These are phyloP conservation scores for Drosophila bipectinata DNA, from an alignment of 1,140 invertebrate species.

Conservation along the genomic window DNA sequence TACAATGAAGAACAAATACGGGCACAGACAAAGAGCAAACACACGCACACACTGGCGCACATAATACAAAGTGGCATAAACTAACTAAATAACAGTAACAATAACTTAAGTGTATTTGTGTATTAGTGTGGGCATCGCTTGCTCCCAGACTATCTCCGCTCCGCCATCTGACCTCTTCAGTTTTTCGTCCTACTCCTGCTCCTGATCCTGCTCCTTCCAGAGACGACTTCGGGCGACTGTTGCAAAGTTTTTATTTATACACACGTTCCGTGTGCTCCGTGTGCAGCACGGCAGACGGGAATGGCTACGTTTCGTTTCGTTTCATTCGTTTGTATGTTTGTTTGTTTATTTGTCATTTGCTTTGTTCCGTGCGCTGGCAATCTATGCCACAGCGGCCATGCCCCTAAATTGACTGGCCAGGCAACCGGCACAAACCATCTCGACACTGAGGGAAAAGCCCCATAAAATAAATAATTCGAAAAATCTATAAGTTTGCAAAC, in stretches of 20 bases:
- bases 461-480: neutral
- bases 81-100: constrained; percentile 83
- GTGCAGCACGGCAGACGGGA: constrained; percentile 39
- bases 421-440: constrained; percentile 32
- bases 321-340: constrained; percentile 55
- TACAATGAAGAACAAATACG: constrained; percentile 78
- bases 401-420: constrained; percentile 75
- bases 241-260: constrained; percentile 82
- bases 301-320: constrained; percentile 65
- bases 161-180: neutral
- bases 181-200: neutral
- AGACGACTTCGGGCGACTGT: constrained; percentile 37
- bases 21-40: constrained; percentile 64
- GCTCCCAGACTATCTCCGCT: constrained; percentile 29
- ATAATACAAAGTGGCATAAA: constrained; percentile 80
- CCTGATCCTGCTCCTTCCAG: constrained; percentile 1
- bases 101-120: constrained; percentile 81
- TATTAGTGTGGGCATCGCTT: constrained; percentile 58
- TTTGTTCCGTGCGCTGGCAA: constrained; percentile 78
- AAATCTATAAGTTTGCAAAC: neutral
- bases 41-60: constrained; percentile 26
- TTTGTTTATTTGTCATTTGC: constrained; percentile 82
- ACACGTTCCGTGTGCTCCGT: constrained; percentile 68
- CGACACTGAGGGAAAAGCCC: constrained; percentile 4
- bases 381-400: constrained; percentile 64